These are phyloP conservation scores for Metellina segmentata DNA, from an alignment of 2,888 invertebrate species.

Conservation along the genomic window DNA sequence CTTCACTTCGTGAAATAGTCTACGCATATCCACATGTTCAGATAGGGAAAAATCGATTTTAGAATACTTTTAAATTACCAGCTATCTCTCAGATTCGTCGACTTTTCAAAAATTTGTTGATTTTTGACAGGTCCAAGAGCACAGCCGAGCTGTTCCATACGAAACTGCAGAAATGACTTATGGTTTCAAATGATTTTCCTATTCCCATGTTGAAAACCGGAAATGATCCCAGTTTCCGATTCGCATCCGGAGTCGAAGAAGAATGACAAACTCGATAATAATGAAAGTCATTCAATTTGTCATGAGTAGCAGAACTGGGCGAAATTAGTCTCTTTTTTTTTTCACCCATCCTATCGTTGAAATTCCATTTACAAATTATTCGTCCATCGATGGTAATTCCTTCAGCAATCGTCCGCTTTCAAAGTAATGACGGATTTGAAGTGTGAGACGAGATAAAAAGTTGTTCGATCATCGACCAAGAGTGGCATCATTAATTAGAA, in stretches of 20 bases:
- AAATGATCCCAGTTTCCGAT: conserved; percentile 55
- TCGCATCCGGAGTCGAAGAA: conserved; percentile 41
- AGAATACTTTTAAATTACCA: not conserved
- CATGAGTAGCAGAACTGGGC: conserved; percentile 33
- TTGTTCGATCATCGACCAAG: conserved; percentile 40
- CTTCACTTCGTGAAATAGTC: too few relatives aligned
- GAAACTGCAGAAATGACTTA: conserved; percentile 1
- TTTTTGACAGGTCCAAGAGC: not conserved
- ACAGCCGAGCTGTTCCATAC: not conserved
- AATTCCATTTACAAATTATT: conserved; percentile 30
- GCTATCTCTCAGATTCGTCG: not conserved
- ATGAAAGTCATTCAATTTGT: conserved; percentile 45
- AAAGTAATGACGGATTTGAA: conserved; percentile 12
- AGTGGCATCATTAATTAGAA: conserved; percentile 36
- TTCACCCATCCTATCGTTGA: conserved; percentile 31
- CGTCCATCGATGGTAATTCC: not conserved
- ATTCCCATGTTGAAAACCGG: conserved; percentile 48
- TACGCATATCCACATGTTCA: too few relatives aligned
- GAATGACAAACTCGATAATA: conserved; percentile 46
- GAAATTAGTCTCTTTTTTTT: conserved; percentile 49
- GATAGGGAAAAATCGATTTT: not conserved
- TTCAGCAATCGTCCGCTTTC: not conserved
- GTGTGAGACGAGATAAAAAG: not conserved
- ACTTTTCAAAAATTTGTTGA: not conserved
- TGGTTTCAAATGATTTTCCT: conserved; percentile 42